These are phyloP conservation scores for Copidosoma floridanum DNA, from an alignment of 1,140 invertebrate species.

Conservation along the genomic window DNA sequence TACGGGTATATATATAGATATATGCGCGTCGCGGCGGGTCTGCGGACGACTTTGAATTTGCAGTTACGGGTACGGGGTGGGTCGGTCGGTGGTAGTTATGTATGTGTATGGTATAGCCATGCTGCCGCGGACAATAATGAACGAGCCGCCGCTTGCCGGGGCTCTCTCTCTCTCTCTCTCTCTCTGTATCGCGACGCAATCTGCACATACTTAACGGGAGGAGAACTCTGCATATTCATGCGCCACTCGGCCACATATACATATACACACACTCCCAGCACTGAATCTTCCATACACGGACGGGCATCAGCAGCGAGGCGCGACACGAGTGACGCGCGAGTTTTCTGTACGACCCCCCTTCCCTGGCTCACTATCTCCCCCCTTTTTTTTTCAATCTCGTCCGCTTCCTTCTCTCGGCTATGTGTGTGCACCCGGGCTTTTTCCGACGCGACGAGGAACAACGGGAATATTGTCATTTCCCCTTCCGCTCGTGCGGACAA, in stretches of 20 bases:
- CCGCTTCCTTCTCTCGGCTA: not conserved
- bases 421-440: no score
- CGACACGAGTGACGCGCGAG: conserved; percentile 39
- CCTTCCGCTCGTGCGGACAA: not conserved
- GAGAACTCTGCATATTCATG: conserved; percentile 55
- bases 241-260: conserved; percentile 19
- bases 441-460: no score
- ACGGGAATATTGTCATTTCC: conserved; percentile 30
- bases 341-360: conserved; percentile 31
- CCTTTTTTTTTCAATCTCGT: conserved; percentile 18
- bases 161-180: no score
- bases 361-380: conserved; percentile 12
- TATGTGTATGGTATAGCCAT: no score
- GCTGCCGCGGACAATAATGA: conserved; percentile 55
- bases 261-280: conserved; percentile 26
- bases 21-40: not conserved
- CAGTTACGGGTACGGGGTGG: conserved; percentile 35
- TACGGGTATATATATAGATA: no score
- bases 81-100: conserved; percentile 39
- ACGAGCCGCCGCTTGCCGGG: conserved; percentile 49
- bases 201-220: conserved; percentile 56
- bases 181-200: conserved; percentile 56
- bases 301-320: conserved; percentile 42
- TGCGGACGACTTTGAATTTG: conserved; percentile 34
- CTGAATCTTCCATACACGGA: conserved; percentile 12